Base-by-base conservation (phyloP, 2,113 vertebrate genomes). In the Sprattus sprattus region DNA sequence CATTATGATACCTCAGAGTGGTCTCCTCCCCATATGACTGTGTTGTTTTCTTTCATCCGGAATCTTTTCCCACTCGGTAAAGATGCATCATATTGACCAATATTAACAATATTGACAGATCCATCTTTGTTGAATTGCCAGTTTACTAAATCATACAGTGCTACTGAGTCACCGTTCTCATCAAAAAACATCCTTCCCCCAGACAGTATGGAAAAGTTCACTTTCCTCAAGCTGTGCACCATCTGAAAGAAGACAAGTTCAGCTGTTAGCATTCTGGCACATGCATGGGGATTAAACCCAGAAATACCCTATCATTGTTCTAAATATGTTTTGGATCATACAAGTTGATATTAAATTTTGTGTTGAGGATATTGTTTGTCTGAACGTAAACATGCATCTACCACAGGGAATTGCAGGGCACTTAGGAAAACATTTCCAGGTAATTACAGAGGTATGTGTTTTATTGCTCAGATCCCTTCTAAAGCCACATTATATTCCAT, bases 141-240 rank as follows among this genome's bases (percentile, higher is more conserved):
- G 81, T 92, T 92, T 18, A 92, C 9, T 60, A 91, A 83, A 25
- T 92, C 90, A 82, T 92, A 92, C 60, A 88, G 88, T 6, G 90
- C 87, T 85, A 84, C 87, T 6, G 91, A 90, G 60, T 92, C 90
- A 86, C 90, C 90, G 67, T 91, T 91, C 49, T 91, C 87, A 90
- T 92, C 90, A 85, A 92, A 92, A n/a, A 83, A 90, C 16, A 91
- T 87, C 13, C 89, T 83, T n/a, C 90, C 91, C 64, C 87, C 82
- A 15, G 9, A 45, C n/a, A 47, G 25, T 1, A 75, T 87, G 15
- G 85, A 89, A 54, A 92, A 92, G 44, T 85, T 81, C 6, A 91
- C 78, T 84, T 88, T 87, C 44, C 83, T 89, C 47, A 92, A 22
- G 32, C 86, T 88, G 78, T 83, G 82, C 60, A 90, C 45, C 57